Base-by-base conservation (phyloP, 2,888 invertebrate species). In the Pseudoips prasinana region DNA sequence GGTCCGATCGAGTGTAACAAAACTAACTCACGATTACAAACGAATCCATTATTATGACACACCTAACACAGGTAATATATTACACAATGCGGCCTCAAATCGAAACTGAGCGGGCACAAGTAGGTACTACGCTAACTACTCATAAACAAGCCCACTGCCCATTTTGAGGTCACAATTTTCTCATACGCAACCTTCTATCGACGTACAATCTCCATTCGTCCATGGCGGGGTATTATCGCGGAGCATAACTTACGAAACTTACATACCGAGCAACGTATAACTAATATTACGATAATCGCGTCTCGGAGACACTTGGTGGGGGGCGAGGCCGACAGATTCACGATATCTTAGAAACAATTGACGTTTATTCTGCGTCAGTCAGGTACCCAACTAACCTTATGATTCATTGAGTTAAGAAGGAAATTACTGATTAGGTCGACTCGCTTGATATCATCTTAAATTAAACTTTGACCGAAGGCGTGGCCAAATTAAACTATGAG, bases 131-230 rank as follows among this genome's bases (percentile, higher is more conserved):
- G 37, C 46, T 48, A 50, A 54, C 47, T 31, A 46, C 58, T 58
- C 60, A 49, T 43, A 63, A 50, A 42, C 58, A 46, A 59, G 48
- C 58, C 32, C 33, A 35, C 61, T 64, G 64, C 66, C 58, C 47
- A 58, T 58, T 62, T 64, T 64, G 76, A 77, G 80, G 76, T 73
- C 71, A 70, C 45, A 64, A 61, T 72, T 67, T 76, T 78, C 79
- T 73, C 80, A 79, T 73, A 63, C 46, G 44, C 71, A 63, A 66
- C 79, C 79, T 77, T 72, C 65, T 47, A 60, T 40, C 41, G 18
- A 44, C 39, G 37, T 41, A 53, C 60, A 55, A 59, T 59, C 60
- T 62, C 64, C 52, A 50, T 25, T 33, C 50, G 55, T 64, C 62
- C 67, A 51, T 64, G 60, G 67, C 62, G 56, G 56, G 40, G 19